Percentiles rank a stretch among this genome's conserved stretches.
phyloP scores from a whole-genome alignment of 1,140 invertebrate genomes.

The Drosophila azteca region DNA sequence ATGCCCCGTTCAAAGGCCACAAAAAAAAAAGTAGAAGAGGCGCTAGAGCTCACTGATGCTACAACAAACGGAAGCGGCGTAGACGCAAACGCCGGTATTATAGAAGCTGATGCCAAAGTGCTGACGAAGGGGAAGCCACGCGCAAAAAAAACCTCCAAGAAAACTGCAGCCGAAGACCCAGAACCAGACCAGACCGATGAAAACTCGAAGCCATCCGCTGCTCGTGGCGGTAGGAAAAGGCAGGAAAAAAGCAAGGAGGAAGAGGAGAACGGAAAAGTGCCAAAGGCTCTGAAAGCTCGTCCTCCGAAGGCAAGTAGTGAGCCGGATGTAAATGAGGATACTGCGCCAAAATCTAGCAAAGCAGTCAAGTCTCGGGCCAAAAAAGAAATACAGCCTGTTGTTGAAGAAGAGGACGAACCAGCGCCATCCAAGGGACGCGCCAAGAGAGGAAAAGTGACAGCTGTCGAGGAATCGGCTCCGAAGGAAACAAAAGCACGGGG shows the following conservation, averaged over 20 bases:
- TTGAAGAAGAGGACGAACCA: constrained; percentile 42
- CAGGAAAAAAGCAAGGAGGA: constrained; percentile 3
- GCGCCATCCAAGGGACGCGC: constrained; percentile 7
- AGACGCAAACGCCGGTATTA: constrained; percentile 6
- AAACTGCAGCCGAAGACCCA: constrained; percentile 7
- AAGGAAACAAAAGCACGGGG: constrained; percentile 65
- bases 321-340: constrained; percentile 1
- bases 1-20: constrained; percentile 60
- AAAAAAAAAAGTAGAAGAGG: constrained; percentile 41
- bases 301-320: constrained; percentile 48
- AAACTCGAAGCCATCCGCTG: constrained; percentile 21
- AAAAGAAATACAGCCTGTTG: constrained; percentile 26
- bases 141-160: constrained; percentile 32
- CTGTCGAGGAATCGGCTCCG: constrained; percentile 1
- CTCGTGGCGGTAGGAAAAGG: constrained; percentile 47
- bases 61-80: constrained; percentile 50
- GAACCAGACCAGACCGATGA: constrained; percentile 7
- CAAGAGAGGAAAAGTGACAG: constrained; percentile 21
- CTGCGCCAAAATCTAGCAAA: constrained; percentile 27
- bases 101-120: constrained; percentile 9
- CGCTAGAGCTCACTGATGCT: constrained; percentile 9
- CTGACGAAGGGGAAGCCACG: constrained; percentile 49
- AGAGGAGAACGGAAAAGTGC: constrained; percentile 18
- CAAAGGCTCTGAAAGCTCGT: constrained; percentile 42
- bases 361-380: constrained; percentile 24